These are phyloP conservation scores for Novumbra hubbsi DNA, from an alignment of 2,797 vertebrate genomes.

Conservation along the genomic window DNA sequence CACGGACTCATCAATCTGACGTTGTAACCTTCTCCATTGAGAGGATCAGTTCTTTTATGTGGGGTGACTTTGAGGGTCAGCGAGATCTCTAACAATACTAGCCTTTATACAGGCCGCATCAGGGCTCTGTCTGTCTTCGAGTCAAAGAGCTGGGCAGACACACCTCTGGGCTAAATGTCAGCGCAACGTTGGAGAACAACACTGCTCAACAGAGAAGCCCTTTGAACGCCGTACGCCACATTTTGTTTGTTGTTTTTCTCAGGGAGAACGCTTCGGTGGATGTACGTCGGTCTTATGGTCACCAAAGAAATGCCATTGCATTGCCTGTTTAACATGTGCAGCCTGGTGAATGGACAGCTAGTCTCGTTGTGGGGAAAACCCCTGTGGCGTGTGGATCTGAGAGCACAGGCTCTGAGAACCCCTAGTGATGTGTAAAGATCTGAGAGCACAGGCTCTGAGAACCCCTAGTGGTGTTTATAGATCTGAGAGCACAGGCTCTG, in stretches of 20 bases:
- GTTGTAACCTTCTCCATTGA: slow-evolving; percentile 59
- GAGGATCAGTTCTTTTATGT: slow-evolving; percentile 70
- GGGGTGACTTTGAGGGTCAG: slow-evolving; percentile 66
- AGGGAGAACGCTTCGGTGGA: background rate
- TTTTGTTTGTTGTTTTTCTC: slow-evolving; percentile 50
- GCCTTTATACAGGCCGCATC: slow-evolving; percentile 68
- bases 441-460: no score
- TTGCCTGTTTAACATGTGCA: background rate
- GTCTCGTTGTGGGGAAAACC: background rate
- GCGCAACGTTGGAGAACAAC: slow-evolving; percentile 26
- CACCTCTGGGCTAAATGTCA: slow-evolving; percentile 69
- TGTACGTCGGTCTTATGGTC: slow-evolving; percentile 16
- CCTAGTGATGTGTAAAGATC: no score
- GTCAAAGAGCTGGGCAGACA: slow-evolving; percentile 55
- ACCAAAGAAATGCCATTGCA: background rate
- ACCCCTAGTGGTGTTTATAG: no score
- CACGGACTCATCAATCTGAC: slow-evolving; percentile 12
- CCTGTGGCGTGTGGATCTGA: background rate
- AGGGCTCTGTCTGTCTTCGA: slow-evolving; percentile 43
- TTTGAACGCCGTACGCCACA: slow-evolving; percentile 24
- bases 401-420: no score
- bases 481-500: background rate
- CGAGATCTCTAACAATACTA: slow-evolving; percentile 66
- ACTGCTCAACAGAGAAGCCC: slow-evolving; percentile 31
- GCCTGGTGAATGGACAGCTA: background rate